A percentile compares a stretch with the other conserved stretches of the same genome.
These are phyloP conservation scores for Tachycineta bicolor DNA, from an alignment of 2,113 vertebrate species.

Conservation along the genomic window DNA sequence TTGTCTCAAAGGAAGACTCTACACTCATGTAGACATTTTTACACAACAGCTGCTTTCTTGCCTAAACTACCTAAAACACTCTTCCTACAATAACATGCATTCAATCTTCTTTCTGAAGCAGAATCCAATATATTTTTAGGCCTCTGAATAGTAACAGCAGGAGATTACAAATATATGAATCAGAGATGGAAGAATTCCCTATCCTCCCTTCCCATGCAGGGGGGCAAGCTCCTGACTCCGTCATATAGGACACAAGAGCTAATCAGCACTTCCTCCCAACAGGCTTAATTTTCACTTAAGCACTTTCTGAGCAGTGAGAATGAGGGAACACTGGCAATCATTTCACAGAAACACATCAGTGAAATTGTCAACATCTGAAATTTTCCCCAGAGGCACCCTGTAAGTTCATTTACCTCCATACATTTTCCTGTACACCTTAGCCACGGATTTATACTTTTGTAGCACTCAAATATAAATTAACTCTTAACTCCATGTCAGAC, in stretches of 20 bases:
- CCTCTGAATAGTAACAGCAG: neutral
- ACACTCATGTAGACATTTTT: neutral
- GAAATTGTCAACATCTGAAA: neutral
- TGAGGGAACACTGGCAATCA: neutral
- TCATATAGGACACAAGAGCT: neutral
- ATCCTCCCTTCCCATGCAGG: neutral
- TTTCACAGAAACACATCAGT: neutral
- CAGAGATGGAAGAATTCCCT: neutral
- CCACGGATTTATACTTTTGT: accelerated
- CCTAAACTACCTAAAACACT: neutral
- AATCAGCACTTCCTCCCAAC: neutral
- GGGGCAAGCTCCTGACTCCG: neutral
- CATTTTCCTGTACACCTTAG: neutral
- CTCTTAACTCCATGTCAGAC: neutral
- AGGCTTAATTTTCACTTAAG: neutral
- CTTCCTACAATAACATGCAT: neutral
- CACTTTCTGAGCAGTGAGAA: neutral
- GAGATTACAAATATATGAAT: neutral
- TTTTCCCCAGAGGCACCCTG: neutral
- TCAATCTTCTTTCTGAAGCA: neutral
- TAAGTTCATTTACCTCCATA: neutral
- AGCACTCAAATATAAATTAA: neutral
- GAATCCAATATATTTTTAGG: neutral
- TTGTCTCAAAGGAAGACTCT: neutral
- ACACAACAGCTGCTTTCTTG: neutral